A percentile compares a stretch with the other conserved stretches of the same genome.
phyloP scores from a whole-genome alignment of 2,888 invertebrate species.

The Apamea epomidion region DNA sequence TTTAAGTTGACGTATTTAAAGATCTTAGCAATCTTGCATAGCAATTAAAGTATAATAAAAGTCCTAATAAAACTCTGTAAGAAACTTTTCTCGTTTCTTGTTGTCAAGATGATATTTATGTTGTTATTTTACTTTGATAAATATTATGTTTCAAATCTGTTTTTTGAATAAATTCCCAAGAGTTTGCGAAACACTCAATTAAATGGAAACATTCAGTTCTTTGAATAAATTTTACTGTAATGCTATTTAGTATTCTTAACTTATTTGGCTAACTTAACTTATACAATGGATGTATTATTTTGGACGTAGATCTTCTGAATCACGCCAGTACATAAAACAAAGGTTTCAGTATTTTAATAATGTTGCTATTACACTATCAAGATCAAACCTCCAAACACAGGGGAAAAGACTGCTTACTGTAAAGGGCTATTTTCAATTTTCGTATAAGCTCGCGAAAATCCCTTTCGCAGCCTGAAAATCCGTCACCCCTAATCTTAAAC shows the following conservation, averaged over 20 bases:
- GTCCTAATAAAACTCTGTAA: constrained; percentile 68
- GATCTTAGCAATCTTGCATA: constrained; percentile 48
- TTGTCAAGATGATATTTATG: constrained; percentile 78
- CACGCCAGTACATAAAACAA: neutral
- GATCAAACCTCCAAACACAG: constrained; percentile 67
- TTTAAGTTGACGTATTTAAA: constrained; percentile 8
- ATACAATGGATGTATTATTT: too few relatives aligned
- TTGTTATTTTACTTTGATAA: constrained; percentile 80
- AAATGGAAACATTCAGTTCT: constrained; percentile 10
- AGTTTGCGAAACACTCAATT: neutral
- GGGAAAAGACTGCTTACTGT: constrained; percentile 74
- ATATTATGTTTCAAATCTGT: constrained; percentile 63
- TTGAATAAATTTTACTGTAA: neutral
- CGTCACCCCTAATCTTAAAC: constrained; percentile 85
- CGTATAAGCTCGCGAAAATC: constrained; percentile 82
- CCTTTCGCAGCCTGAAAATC: constrained; percentile 74
- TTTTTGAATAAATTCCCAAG: constrained; percentile 16
- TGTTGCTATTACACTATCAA: constrained; percentile 62
- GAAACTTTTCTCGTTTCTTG: constrained; percentile 78
- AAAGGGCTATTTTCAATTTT: constrained; percentile 88
- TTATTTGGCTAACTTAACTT: too few relatives aligned
- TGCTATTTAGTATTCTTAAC: neutral
- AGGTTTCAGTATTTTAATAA: constrained; percentile 25
- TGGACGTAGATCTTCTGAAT: too few relatives aligned
- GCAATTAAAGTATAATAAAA: constrained; percentile 73